Conservation (phyloP, 2,113 vertebrate genomes). For the Syngnathus scovelli region DNA sequence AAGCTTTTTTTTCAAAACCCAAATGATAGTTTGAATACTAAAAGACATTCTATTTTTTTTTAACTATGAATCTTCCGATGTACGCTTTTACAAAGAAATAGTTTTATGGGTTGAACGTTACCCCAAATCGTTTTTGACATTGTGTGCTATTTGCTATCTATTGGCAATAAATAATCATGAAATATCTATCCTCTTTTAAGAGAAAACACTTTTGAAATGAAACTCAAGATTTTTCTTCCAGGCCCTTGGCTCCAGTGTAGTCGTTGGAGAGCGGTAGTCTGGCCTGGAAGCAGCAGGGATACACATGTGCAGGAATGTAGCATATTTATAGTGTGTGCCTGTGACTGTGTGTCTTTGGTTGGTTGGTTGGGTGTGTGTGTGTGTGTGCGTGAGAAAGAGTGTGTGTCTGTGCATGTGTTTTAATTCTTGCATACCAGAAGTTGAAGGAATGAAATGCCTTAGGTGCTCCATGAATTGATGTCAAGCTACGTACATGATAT, state of each 20-base stretch:
- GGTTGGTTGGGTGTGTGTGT: neutral
- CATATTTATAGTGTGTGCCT: conserved; percentile 12
- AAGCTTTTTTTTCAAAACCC: too few relatives aligned
- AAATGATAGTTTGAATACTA: too few relatives aligned
- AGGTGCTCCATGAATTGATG: conserved; percentile 4
- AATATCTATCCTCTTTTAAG: neutral
- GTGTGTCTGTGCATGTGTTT: conserved; percentile 4
- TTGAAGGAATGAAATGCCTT: conserved; percentile 9
- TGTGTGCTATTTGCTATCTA: neutral
- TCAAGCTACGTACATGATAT: neutral
- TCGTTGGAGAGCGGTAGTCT: neutral
- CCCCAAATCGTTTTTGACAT: too few relatives aligned
- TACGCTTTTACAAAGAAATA: too few relatives aligned
- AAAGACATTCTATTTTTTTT: too few relatives aligned
- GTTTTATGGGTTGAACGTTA: too few relatives aligned
- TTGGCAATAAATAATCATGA: neutral
- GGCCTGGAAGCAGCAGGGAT: conserved; percentile 29
- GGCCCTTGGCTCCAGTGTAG: conserved; percentile 8
- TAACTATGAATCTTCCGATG: too few relatives aligned
- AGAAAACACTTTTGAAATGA: neutral
- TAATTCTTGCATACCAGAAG: conserved; percentile 19
- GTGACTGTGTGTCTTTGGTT: neutral
- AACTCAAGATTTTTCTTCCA: conserved; percentile 7
- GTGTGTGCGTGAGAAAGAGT: neutral
- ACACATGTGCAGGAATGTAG: conserved; percentile 45